Evolutionary conservation across 2,113 vertebrate genomes (phyloP).

Genomic region (Ursus arctos): DNA sequence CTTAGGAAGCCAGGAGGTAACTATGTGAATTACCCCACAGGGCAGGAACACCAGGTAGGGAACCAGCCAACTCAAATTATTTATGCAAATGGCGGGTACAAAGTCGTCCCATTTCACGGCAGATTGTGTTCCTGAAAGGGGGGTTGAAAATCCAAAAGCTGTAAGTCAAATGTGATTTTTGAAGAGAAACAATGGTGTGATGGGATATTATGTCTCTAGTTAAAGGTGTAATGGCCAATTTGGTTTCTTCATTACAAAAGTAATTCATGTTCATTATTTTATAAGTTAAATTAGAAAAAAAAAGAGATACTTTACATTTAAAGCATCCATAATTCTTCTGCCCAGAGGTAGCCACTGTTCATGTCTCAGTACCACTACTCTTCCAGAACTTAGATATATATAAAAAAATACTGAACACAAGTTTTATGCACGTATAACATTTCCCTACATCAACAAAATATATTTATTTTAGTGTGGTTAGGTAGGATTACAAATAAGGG

Average conservation of each 20-base stretch:
- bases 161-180: not conserved
- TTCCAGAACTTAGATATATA: not conserved
- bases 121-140: not conserved
- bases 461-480: not conserved
- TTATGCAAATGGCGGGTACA: not conserved
- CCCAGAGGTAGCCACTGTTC: not conserved
- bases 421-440: not conserved
- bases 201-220: not conserved
- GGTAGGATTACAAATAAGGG: not conserved
- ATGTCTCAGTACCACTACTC: not conserved
- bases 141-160: not conserved
- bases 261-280: conserved; percentile 30
- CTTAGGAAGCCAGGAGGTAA: conserved; percentile 50
- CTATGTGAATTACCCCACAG: conserved; percentile 13
- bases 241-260: conserved; percentile 58
- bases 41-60: not conserved
- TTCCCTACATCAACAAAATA: not conserved
- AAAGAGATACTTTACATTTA: not conserved
- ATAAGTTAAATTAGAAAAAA: conserved; percentile 40
- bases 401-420: not conserved
- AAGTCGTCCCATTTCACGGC: not conserved
- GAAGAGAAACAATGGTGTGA: not conserved
- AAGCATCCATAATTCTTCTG: not conserved
- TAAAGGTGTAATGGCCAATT: not conserved
- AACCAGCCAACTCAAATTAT: conserved; percentile 29